A percentile compares a stretch with the other conserved stretches of the same genome.
These are phyloP conservation scores for Pycnonotus jocosus DNA, from an alignment of 2,113 vertebrate species.

Conservation along the genomic window DNA sequence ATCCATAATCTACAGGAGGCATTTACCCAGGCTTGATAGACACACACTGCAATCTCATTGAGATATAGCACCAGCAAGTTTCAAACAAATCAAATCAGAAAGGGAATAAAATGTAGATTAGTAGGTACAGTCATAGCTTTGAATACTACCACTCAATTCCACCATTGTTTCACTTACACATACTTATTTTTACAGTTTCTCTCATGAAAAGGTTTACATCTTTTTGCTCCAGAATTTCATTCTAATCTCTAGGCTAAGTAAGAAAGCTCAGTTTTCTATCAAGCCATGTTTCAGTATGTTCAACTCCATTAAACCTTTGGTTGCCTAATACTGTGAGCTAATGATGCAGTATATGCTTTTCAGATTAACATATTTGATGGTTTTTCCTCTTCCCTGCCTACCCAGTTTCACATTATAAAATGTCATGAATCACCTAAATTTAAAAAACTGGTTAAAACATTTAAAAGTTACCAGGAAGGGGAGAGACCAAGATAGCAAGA, in stretches of 20 bases:
- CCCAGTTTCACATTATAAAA: not conserved
- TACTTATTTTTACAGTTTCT: not conserved
- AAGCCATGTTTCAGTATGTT: not conserved
- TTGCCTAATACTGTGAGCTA: not conserved
- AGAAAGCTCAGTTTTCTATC: not conserved
- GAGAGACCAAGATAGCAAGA: not conserved
- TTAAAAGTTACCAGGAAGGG: not conserved
- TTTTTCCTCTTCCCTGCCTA: not conserved
- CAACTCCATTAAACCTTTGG: not conserved
- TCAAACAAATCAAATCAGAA: not conserved
- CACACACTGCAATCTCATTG: not conserved
- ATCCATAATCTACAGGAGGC: not conserved
- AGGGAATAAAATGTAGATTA: not conserved
- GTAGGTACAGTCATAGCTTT: not conserved
- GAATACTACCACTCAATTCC: not conserved
- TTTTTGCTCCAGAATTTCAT: not conserved
- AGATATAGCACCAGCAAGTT: not conserved
- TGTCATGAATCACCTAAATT: not conserved
- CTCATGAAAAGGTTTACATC: not conserved
- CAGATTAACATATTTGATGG: not conserved
- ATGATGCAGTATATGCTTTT: not conserved
- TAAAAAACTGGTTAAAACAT: not conserved
- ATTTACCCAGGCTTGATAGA: not conserved
- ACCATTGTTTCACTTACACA: not conserved
- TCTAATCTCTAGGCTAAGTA: not conserved